Base-by-base conservation (phyloP, 2,113 vertebrate species). In the Pygathrix nemaeus region DNA sequence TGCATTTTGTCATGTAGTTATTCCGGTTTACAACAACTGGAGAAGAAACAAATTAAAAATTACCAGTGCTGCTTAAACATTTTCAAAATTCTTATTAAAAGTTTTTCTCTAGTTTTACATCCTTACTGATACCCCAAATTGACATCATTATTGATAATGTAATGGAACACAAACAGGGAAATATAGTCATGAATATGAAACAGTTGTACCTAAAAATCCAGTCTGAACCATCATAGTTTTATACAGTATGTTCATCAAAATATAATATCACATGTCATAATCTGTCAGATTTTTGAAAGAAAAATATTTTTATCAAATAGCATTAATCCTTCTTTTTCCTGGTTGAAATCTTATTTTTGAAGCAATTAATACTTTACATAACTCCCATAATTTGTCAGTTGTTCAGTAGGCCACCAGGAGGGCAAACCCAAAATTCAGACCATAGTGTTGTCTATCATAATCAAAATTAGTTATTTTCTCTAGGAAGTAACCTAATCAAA, bases 331-430 rank as follows among this genome's bases (percentile, higher is more conserved):
- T 52, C 70, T 93, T 80, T 61, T 48, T 30, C 20, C 70, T 64
- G 48, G 14, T 85, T 80, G 32, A 95, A 73, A 95, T 40, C 8
- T 76, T 87, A 80, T 40, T 95, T 90, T 96, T 81, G 81, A 89
- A 85, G 73, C 40, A 18, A 80, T 88, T 84, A 50, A 86, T 93
- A n/a, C 45, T 23, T 93, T 89, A 66, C 20, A 66, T 96, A 89
- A 64, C 84, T 95, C 61, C 90, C 25, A n/a, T 73, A 85, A 85
- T 85, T 73, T 86, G 73, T 85, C 95, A 8, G 57, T 93, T 81
- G 14, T 48, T 91, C 45, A 40, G 6, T 40, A 66, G 64, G 35
- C 5, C n/a, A 64, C 43, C 52, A 55, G 32, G 25, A 95, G 64
- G 64, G 48, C 85, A 95, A 88, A 73, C n/a, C 70, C 52, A 38